Percentiles rank a stretch among this genome's conserved stretches.
These are phyloP conservation scores for Rhopilema esculentum DNA, from an alignment of 30 jellyfish, hydroid and myxozoan species.

Conservation along the genomic window DNA sequence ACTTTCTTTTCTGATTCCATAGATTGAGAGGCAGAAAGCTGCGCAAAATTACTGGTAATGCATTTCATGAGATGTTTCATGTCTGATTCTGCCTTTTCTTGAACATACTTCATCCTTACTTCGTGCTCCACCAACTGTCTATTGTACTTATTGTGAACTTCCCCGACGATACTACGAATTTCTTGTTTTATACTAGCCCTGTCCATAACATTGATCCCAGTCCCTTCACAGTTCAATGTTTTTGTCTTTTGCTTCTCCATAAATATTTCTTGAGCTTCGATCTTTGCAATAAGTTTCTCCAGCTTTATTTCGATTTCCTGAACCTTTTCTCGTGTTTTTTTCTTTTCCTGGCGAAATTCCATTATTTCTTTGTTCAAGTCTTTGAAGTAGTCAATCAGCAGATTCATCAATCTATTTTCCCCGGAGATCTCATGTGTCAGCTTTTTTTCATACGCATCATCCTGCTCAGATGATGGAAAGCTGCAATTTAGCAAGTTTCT, in stretches of 20 bases:
- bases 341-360: constrained; percentile 81
- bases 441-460: not conserved
- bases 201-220: not conserved
- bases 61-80: constrained; percentile 84
- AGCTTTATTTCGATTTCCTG: constrained; percentile 37
- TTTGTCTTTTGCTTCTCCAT: not conserved
- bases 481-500: constrained; percentile 12
- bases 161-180: constrained; percentile 72
- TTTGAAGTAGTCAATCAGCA: constrained; percentile 85
- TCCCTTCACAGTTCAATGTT: not conserved
- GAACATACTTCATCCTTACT: constrained; percentile 73
- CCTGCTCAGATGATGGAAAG: not conserved
- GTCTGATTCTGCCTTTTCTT: constrained; percentile 87
- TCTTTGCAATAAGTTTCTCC: constrained; percentile 30
- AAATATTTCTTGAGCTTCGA: constrained; percentile 9
- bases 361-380: constrained; percentile 88
- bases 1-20: constrained; percentile 5
- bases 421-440: not conserved
- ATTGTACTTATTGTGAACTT: constrained; percentile 84
- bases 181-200: constrained; percentile 70
- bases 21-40: constrained; percentile 49
- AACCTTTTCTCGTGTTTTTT: constrained; percentile 62
- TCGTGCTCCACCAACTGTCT: constrained; percentile 87
- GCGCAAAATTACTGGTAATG: constrained; percentile 82
- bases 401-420: constrained; percentile 61